Evolutionary conservation across 2,797 vertebrate genomes (phyloP), one percentile per base, ranked within the genome.

Genomic region (Anguilla megastoma): DNA sequence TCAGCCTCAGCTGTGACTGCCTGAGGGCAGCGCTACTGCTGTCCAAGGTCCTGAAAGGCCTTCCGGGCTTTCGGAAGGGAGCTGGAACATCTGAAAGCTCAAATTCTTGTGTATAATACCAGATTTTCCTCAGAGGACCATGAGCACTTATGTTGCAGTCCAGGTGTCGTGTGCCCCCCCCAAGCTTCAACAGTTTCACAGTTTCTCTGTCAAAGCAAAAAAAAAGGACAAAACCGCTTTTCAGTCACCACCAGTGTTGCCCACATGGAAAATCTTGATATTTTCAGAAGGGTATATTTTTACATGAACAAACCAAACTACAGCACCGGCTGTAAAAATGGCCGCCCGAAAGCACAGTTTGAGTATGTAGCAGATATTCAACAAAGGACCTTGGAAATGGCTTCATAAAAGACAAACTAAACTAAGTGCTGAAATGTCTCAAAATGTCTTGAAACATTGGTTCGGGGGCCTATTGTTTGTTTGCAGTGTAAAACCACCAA

Each of bases 401-500:
- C n/a, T 50, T n/a, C 1, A 50, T n/a, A 24, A 82, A 82, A 82
- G 79, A 82, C 21, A 24, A 50, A 50, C 79, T 50, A n/a, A 82
- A 82, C 24, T 18, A 6, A 50, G 45, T 8, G 1, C 27, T n/a
- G 9, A 82, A 82, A 63, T 18, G 63, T 69, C 63, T n/a, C 63
- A 69, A 69, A 69, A 69, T 69, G 63, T 69, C 63, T 69, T 69
- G 63, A 27, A 69, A 69, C 63, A 69, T 69, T 69, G 63, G 63
- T 69, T 27, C n/a, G 63, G 79, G 79, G 33, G 50, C 52, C 2
- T 87, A 12, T 58, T 27, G 8, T 86, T 74, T 66, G 50, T 41
- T 96, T 96, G 95, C 95, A 91, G 92, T 95, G 95, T 95, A 95
- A 96, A 96, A 95, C 86, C 94, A 93, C 94, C 96, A 94, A 94